Evolutionary conservation across 2,113 vertebrate genomes (phyloP).

Genomic region (Ameiurus melas): DNA sequence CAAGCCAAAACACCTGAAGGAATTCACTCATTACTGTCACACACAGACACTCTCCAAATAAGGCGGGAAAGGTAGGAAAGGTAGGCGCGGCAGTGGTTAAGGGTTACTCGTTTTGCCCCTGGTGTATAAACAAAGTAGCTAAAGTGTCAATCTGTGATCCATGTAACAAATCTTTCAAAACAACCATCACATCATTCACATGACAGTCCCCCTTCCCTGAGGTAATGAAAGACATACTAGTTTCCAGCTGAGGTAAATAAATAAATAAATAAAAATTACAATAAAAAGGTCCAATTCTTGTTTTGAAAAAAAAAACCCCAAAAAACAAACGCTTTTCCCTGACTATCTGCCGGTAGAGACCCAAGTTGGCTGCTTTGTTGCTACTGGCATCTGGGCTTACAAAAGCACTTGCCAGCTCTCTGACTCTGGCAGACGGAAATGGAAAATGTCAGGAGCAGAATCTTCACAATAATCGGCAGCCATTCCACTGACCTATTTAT

Average conservation of each 20-base stretch:
- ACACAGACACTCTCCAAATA: not conserved
- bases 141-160: constrained; percentile 10
- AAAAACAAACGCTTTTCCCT: constrained; percentile 21
- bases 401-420: constrained; percentile 45
- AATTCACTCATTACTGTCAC: constrained; percentile 12
- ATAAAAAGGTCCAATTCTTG: constrained; percentile 35
- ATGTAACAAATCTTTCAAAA: constrained; percentile 12
- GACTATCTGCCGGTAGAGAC: constrained; percentile 28
- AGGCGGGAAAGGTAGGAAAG: not conserved
- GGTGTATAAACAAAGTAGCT: not conserved
- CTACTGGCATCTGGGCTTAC: constrained; percentile 50
- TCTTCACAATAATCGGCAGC: constrained; percentile 49
- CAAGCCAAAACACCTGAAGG: constrained; percentile 3
- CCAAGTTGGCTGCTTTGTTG: constrained; percentile 42
- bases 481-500: constrained; percentile 55
- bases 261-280: not conserved
- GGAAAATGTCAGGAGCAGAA: constrained; percentile 55
- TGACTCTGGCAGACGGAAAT: constrained; percentile 53
- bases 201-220: constrained; percentile 37
- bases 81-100: not conserved
- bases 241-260: constrained; percentile 15
- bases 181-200: constrained; percentile 26
- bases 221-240: constrained; percentile 12
- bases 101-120: not conserved
- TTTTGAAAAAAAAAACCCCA: constrained; percentile 8